Conservation (phyloP, 1,140 invertebrate species). For the Atta texana region DNA sequence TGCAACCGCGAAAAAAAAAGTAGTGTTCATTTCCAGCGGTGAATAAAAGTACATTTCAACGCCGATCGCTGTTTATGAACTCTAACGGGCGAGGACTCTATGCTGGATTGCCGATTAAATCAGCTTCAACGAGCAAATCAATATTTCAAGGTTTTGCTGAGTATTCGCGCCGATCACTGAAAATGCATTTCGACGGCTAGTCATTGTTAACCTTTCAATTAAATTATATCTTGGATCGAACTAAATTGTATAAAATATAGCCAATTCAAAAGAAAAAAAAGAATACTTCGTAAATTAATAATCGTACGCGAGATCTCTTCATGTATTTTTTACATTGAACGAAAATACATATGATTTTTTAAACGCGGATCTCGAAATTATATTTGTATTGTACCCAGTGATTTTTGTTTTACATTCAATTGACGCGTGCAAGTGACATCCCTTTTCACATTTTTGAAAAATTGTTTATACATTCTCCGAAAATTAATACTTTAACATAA, state of each 20-base stretch:
- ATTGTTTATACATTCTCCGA: neutral
- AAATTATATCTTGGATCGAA: neutral
- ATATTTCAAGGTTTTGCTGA: constrained; percentile 83
- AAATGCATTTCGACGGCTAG: constrained; percentile 20
- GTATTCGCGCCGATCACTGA: constrained; percentile 23
- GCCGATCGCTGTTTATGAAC: constrained; percentile 76
- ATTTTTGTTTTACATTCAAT: neutral
- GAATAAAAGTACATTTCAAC: constrained; percentile 64
- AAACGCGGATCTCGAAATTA: neutral
- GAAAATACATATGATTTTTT: constrained; percentile 16
- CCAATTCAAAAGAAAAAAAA: neutral
- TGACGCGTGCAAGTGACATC: neutral
- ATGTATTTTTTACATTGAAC: neutral
- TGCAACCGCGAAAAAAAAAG: neutral
- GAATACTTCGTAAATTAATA: constrained; percentile 2
- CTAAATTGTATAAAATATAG: neutral
- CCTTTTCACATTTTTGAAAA: neutral
- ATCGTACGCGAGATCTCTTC: neutral
- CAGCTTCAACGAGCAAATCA: constrained; percentile 83
- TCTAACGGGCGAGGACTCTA: constrained; percentile 71
- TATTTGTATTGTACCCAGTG: neutral
- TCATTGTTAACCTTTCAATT: constrained; percentile 7
- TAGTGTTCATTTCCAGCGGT: neutral
- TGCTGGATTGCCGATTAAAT: constrained; percentile 79
- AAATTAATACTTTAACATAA: neutral